phyloP scores from a whole-genome alignment of 2,797 vertebrate genomes.

The Aotus griseimembra region DNA sequence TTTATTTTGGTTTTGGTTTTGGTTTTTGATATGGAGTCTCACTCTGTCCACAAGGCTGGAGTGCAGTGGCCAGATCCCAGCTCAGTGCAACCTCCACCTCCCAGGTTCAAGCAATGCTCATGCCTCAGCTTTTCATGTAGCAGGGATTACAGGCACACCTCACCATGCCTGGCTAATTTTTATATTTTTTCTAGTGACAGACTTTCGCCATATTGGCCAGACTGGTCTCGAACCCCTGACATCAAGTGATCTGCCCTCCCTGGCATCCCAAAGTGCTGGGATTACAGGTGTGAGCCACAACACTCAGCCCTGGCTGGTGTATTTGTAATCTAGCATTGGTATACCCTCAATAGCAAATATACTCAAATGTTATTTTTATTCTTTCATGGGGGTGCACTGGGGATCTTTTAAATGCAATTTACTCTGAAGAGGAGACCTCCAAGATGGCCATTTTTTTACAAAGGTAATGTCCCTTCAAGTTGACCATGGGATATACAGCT shows the following conservation, averaged over 20 bases:
- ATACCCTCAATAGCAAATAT: not conserved
- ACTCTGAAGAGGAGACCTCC: not conserved
- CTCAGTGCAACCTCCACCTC: not conserved
- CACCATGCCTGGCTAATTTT: not conserved
- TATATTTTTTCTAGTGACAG: not conserved
- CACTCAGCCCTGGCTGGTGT: not conserved
- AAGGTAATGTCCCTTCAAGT: not conserved
- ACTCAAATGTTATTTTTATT: not conserved
- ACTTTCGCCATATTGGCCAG: not conserved
- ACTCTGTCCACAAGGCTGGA: not conserved
- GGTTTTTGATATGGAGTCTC: not conserved
- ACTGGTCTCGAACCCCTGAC: not conserved
- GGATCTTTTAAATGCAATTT: not conserved
- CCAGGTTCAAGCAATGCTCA: not conserved
- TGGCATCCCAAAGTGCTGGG: not conserved
- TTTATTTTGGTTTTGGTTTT: not conserved
- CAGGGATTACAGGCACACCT: not conserved
- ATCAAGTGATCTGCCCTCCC: not conserved
- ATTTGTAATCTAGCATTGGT: not conserved
- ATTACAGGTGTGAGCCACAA: not conserved
- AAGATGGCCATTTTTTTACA: not conserved
- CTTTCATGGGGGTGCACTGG: not conserved
- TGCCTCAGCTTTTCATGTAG: not conserved
- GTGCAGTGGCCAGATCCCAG: not conserved
- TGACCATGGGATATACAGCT: not conserved